These are phyloP conservation scores for Aegypius monachus DNA, from an alignment of 2,113 vertebrate genomes.

Conservation along the genomic window DNA sequence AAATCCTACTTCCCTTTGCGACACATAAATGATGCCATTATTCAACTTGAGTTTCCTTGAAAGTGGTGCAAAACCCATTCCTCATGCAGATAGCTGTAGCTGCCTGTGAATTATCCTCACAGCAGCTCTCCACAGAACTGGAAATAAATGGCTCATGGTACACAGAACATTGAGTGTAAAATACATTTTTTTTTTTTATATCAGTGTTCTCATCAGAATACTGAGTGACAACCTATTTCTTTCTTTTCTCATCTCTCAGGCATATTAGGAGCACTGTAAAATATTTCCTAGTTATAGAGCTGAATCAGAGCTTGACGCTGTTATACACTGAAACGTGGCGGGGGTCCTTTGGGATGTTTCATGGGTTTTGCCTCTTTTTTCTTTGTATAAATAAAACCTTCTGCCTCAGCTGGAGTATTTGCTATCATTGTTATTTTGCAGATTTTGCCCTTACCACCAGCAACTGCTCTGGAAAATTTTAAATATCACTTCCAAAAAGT, in stretches of 20 bases:
- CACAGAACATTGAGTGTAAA: background rate
- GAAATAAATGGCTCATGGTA: background rate
- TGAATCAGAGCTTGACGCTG: background rate
- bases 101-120: background rate
- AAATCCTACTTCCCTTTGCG: background rate
- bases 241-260: background rate
- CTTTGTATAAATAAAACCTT: slow-evolving; percentile 9
- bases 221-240: background rate
- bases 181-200: background rate
- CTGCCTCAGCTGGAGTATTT: slow-evolving; percentile 1
- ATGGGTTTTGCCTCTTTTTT: background rate
- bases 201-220: background rate
- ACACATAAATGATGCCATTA: background rate
- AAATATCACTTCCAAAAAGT: background rate
- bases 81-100: background rate
- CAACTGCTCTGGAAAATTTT: background rate
- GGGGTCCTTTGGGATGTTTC: background rate
- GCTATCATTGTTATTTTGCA: background rate
- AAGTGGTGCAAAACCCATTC: background rate
- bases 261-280: background rate
- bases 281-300: background rate
- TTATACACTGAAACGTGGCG: background rate
- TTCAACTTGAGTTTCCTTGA: background rate
- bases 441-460: slow-evolving; percentile 1
- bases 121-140: background rate